Evolutionary conservation across 2,888 invertebrate species (phyloP).

Genomic region (Alviniconcha strummeri): DNA sequence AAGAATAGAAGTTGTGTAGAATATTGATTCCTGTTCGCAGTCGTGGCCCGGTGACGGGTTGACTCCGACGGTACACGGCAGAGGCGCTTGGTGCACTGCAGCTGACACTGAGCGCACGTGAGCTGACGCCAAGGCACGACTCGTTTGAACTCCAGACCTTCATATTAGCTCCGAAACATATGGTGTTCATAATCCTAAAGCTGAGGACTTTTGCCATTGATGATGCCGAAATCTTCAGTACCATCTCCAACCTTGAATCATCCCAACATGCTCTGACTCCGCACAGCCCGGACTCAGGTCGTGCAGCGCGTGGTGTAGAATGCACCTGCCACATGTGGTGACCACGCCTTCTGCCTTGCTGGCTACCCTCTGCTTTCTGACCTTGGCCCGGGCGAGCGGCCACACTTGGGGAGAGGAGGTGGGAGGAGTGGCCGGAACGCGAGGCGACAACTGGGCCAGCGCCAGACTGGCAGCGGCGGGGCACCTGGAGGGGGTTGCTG

Average conservation of each 20-base stretch:
- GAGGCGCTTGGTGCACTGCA: too few relatives aligned
- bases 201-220: not conserved
- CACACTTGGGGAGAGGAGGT: not conserved
- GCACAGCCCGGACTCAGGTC: not conserved
- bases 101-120: too few relatives aligned
- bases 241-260: not conserved
- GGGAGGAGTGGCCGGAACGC: not conserved
- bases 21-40: too few relatives aligned
- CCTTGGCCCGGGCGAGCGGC: not conserved
- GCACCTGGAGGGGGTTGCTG: not conserved
- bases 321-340: constrained; percentile 4
- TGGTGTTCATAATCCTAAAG: not conserved
- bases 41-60: too few relatives aligned
- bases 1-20: too few relatives aligned
- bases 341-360: not conserved
- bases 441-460: not conserved
- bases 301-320: not conserved
- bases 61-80: too few relatives aligned
- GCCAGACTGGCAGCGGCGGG: not conserved
- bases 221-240: not conserved
- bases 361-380: not conserved
- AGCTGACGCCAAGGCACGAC: too few relatives aligned
- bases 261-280: not conserved
- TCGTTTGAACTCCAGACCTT: too few relatives aligned
- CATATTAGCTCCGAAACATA: not conserved